phyloP scores from a whole-genome alignment of 2,888 invertebrate genomes.

The Helicoverpa assulta region DNA sequence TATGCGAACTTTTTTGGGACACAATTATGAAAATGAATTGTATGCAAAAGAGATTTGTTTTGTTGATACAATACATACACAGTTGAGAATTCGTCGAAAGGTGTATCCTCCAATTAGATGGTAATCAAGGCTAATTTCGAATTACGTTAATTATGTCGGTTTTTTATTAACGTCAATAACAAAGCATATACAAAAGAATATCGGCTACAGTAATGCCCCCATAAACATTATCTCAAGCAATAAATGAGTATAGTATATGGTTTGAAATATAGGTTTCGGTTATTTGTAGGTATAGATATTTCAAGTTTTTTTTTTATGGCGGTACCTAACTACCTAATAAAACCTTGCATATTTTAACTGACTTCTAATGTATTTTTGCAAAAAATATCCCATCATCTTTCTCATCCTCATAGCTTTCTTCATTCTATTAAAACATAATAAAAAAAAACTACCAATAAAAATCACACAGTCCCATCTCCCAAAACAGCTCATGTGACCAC shows the following conservation, averaged over 20 bases:
- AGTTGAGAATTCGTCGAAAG: neutral
- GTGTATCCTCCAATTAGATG: slow-evolving; percentile 4
- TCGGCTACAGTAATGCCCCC: slow-evolving; percentile 24
- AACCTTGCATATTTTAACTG: neutral
- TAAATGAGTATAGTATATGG: too few species aligned
- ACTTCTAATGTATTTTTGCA: too few species aligned
- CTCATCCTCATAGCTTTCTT: neutral
- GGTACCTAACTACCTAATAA: too few species aligned
- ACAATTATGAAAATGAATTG: too few species aligned
- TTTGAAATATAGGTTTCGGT: too few species aligned
- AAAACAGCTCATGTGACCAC: slow-evolving; percentile 53
- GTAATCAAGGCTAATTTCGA: slow-evolving; percentile 9
- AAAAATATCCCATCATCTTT: too few species aligned
- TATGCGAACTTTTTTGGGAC: too few species aligned
- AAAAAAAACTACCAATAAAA: slow-evolving; percentile 13
- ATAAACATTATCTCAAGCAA: slow-evolving; percentile 23
- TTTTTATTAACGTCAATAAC: slow-evolving; percentile 23
- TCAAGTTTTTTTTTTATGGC: neutral
- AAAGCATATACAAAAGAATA: slow-evolving; percentile 37
- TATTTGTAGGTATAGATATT: too few species aligned
- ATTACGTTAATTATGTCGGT: slow-evolving; percentile 31
- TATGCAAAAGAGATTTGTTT: neutral
- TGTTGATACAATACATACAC: too few species aligned
- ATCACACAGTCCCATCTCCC: slow-evolving; percentile 18
- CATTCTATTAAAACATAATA: neutral